Percentiles rank a stretch among this genome's conserved stretches.
Evolutionary conservation across 2,113 vertebrate species (phyloP).

Genomic region (rabbit (Oryctolagus cuniculus)): mOryCun1.1 NC_091441.1:85543501-85544000

Average conservation of each 20-base stretch:
- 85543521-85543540: background rate
- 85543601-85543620: background rate
- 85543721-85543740: background rate
- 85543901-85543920: background rate
- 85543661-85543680: background rate
- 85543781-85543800: background rate
- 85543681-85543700: background rate
- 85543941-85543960: background rate
- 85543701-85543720: background rate
- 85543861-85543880: background rate
- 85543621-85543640: background rate
- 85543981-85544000: background rate
- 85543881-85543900: too few species aligned
- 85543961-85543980: too few species aligned
- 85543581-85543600: background rate
- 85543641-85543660: background rate
- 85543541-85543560: background rate
- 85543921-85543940: background rate
- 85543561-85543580: background rate
- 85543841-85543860: background rate
- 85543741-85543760: constrained; percentile 2
- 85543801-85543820: background rate
- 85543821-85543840: background rate
- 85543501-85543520: background rate
- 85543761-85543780: background rate